phyloP scores from a whole-genome alignment of 1,140 invertebrate species.

The Dendrolimus punctatus region DNA sequence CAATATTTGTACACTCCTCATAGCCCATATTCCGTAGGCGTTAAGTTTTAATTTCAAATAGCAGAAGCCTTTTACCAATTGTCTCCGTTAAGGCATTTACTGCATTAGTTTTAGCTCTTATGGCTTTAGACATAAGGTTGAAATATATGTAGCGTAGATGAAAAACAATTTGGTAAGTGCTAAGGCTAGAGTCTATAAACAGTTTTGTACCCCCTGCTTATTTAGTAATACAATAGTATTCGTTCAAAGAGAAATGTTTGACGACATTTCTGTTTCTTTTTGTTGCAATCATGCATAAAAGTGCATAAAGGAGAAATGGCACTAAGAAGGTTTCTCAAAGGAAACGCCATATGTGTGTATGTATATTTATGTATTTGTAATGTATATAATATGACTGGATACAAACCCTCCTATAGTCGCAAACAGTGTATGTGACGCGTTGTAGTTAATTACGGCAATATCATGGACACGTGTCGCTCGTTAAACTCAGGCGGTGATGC shows the following conservation, averaged over 20 bases:
- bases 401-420: too few species aligned
- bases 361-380: too few species aligned
- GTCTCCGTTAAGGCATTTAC: neutral
- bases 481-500: slow-evolving; percentile 32
- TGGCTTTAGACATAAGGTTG: neutral
- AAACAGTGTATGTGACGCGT: slow-evolving; percentile 27
- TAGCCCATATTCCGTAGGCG: too few species aligned
- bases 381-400: too few species aligned
- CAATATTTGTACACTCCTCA: neutral
- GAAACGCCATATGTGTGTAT: too few species aligned
- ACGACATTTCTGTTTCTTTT: slow-evolving; percentile 13
- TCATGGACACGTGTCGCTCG: slow-evolving; percentile 35
- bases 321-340: too few species aligned
- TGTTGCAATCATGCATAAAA: neutral
- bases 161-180: slow-evolving; percentile 9
- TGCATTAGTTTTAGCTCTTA: slow-evolving; percentile 4
- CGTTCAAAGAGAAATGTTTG: slow-evolving; percentile 16
- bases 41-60: too few species aligned
- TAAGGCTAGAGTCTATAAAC: slow-evolving; percentile 19
- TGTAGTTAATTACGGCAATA: slow-evolving; percentile 23
- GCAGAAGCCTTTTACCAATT: too few species aligned
- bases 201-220: slow-evolving; percentile 24
- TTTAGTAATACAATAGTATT: slow-evolving; percentile 31
- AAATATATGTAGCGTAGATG: slow-evolving; percentile 1
- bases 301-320: too few species aligned